Evolutionary conservation across 2,888 invertebrate species (phyloP), one percentile per base, ranked within the genome.

Genomic region (Choreutis nemorana): DNA sequence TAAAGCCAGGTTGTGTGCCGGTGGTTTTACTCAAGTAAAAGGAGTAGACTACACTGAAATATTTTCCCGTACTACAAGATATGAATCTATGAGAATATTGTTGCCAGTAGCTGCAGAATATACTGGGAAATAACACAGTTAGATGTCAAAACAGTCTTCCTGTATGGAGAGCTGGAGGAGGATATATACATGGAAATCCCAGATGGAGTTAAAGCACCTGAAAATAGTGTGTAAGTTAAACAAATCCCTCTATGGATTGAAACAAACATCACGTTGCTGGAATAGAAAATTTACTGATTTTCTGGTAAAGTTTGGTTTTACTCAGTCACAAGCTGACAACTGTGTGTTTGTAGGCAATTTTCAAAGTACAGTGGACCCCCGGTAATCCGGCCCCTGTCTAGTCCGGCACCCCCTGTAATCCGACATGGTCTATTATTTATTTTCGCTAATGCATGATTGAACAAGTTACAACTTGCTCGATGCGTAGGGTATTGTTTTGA

Each of bases 161-260:
- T 41, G 1, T 26, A 48, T 40, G 42, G 45, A 3, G 16, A 26
- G 1, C 25, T 44, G 1, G 8, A 33, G 1, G 42, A 45, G 20
- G 25, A 47, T 25, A 40, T 45, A 14, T 45, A 26, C 33, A 39
- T 44, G 23, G 41, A 44, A 20, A 26, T 45, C 5, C 43, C 44
- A 10, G 37, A 44, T 21, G 41, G 41, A 21, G 5, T 37, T 0
- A 6, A n/a, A 7, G 3, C 23, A 13, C 5, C 30, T 3, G 4
- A 7, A 11, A 15, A 23, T 27, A 15, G 13, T 30, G 25, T 40
- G 15, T 14, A 39, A 44, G 29, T 30, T 48, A 20, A 43, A 38
- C 30, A 50, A 41, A 28, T 36, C 42, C 2, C 6, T 49, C 1
- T 46, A 47, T 40, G 47, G 47, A n/a, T 14, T 47, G 1, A 47